phyloP scores from a whole-genome alignment of 2,113 vertebrate genomes.

The Aspidoscelis tigris region DNA sequence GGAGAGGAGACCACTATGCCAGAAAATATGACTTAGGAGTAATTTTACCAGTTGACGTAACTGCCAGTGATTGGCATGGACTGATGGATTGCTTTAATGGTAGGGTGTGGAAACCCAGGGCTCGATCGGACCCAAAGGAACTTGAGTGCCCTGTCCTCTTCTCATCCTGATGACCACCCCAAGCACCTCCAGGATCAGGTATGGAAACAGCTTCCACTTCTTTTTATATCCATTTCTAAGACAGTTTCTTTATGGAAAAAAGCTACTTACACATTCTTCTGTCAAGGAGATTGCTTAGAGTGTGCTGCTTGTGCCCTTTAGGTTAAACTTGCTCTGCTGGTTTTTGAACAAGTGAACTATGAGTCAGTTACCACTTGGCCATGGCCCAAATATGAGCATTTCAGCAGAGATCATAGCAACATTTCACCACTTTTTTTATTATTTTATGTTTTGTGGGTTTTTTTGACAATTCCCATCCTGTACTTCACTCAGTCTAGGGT shows the following conservation, averaged over 20 bases:
- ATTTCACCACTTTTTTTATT: background rate
- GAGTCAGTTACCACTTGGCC: background rate
- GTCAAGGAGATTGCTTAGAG: background rate
- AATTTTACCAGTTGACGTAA: no score
- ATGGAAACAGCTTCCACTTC: no score
- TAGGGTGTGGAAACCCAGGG: no score
- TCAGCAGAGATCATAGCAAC: background rate
- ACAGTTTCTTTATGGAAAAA: background rate
- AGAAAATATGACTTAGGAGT: no score
- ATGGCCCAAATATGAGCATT: slow-evolving; percentile 15
- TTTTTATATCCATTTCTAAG: no score
- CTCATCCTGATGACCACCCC: no score
- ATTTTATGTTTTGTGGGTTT: no score
- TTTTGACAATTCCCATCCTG: background rate
- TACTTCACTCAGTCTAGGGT: background rate
- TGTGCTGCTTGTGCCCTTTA: background rate
- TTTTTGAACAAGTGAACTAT: slow-evolving; percentile 23
- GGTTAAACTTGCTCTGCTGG: slow-evolving; percentile 8
- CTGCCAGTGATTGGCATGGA: no score
- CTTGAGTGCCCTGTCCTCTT: no score
- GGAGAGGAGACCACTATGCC: no score
- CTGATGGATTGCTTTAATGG: no score
- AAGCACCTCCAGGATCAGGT: background rate
- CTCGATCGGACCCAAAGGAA: no score
- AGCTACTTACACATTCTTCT: background rate